Evolutionary conservation across 1,140 invertebrate species (phyloP), one percentile per base, ranked within the genome.

Genomic region (Drosophila teissieri): DNA sequence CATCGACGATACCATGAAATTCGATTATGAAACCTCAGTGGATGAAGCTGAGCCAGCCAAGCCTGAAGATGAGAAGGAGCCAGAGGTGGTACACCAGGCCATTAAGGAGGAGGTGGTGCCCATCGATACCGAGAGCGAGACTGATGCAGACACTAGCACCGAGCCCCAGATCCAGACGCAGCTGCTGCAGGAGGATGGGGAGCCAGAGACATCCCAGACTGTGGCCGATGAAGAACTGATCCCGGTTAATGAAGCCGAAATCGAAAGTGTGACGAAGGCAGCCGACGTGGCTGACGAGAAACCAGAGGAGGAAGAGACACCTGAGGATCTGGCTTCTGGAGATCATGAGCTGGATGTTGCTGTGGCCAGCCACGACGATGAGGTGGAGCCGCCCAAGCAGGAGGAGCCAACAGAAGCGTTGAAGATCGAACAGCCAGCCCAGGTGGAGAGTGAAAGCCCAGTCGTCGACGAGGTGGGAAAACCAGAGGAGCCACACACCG

Each of bases 1-100:
- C 17, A 63, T 63, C 37, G 90, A 91, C 54, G 80, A 92, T 60
- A 91, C 81, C 76, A 91, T 91, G 84, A 92, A 92, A 90, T 92
- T 92, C 52, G 91, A 92, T 91, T 91, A 92, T 48, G 91, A 91
- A 75, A 63, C 73, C 17, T 51, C 81, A 34, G 54, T 53, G 49
- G 78, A 76, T 34, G 65, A 64, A 24, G 70, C 58, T 8, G 65
- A 85, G n/a, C 31, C 54, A 14, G 49, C 45, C 8, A 40, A 48
- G 51, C 46, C 24, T 8, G 48, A 77, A 24, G 62, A 67, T 24
- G 54, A 62, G 34, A 31, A 46, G 24, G 57, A 54, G 40, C 10
- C 31, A 8, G 58, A 58, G 46, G 40, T 22, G 10, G 27, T 51
- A 11, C n/a, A 12, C 64, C 42, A 15, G 17, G 60, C 57, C 22